Evolutionary conservation across 2,888 invertebrate species (phyloP).

Genomic region (Epistrophe grossulariae): DNA sequence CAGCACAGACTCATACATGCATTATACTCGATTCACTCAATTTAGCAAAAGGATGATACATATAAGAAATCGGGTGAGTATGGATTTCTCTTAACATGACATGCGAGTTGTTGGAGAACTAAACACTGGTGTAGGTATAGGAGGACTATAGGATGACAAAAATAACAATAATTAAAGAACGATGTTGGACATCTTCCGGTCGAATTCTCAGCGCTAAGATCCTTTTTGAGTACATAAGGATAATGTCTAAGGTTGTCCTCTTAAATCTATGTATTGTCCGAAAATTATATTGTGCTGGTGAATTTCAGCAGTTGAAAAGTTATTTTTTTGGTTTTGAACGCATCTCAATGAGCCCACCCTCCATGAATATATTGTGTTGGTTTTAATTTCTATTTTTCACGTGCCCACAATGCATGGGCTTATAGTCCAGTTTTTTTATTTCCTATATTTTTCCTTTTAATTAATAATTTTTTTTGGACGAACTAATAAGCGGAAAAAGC

Average conservation of each 20-base stretch:
- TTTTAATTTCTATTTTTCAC: too few relatives aligned
- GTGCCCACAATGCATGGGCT: too few relatives aligned
- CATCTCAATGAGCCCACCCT: too few relatives aligned
- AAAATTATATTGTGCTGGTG: constrained; percentile 28
- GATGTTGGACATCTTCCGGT: constrained; percentile 64
- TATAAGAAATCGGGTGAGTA: constrained; percentile 11
- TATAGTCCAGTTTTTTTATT: too few relatives aligned
- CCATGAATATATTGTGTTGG: too few relatives aligned
- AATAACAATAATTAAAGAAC: constrained; percentile 71
- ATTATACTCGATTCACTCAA: constrained; percentile 54
- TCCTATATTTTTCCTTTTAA: too few relatives aligned
- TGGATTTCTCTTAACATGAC: constrained; percentile 9
- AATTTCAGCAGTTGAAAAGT: constrained; percentile 10
- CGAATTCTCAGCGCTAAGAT: constrained; percentile 46
- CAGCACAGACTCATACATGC: constrained; percentile 54
- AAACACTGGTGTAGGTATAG: background rate
- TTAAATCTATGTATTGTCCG: constrained; percentile 37
- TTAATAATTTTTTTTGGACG: too few relatives aligned
- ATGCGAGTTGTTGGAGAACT: constrained; percentile 1
- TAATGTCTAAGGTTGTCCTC: constrained; percentile 30
- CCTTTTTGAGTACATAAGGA: constrained; percentile 32
- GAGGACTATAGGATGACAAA: constrained; percentile 20
- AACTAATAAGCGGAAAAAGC: too few relatives aligned
- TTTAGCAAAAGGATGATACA: constrained; percentile 47
- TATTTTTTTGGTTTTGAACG: too few relatives aligned